Percentiles rank a stretch among this genome's conserved stretches.
Conservation (phyloP, 2,888 invertebrate species). For the Andrena trimmerana region DNA sequence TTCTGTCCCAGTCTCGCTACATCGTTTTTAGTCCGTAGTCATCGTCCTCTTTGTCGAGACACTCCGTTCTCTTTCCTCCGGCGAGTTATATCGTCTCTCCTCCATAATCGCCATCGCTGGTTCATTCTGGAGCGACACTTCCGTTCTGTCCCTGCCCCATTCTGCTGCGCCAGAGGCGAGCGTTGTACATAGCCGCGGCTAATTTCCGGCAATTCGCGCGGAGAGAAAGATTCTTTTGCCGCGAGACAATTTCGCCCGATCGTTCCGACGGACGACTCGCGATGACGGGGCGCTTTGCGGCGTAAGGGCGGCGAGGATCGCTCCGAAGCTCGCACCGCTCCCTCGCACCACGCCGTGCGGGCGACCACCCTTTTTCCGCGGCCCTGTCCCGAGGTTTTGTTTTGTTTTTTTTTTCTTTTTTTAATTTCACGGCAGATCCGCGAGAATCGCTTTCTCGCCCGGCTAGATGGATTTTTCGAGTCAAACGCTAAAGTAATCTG, state of each 20-base stretch:
- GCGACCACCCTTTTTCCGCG: not conserved
- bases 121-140: not conserved
- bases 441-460: not conserved
- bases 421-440: not conserved
- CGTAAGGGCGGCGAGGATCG: not conserved
- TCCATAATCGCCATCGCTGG: not conserved
- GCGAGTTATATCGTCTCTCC: not conserved
- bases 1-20: no score
- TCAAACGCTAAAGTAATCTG: slow-evolving; percentile 21
- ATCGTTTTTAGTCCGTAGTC: no score
- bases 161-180: not conserved
- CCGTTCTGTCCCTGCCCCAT: not conserved
- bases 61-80: no score
- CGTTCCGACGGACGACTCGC: not conserved
- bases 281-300: not conserved
- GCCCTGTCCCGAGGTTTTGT: no score
- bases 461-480: slow-evolving; percentile 35
- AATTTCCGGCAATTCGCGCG: slow-evolving; percentile 30
- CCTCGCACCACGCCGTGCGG: not conserved
- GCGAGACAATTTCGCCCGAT: not conserved
- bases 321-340: not conserved
- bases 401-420: not conserved
- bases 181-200: slow-evolving; percentile 28
- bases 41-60: no score
- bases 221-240: slow-evolving; percentile 29